These are phyloP conservation scores for Acrocyrtus sp. DNA, from an alignment of 2,888 invertebrate species.

Conservation along the genomic window DNA sequence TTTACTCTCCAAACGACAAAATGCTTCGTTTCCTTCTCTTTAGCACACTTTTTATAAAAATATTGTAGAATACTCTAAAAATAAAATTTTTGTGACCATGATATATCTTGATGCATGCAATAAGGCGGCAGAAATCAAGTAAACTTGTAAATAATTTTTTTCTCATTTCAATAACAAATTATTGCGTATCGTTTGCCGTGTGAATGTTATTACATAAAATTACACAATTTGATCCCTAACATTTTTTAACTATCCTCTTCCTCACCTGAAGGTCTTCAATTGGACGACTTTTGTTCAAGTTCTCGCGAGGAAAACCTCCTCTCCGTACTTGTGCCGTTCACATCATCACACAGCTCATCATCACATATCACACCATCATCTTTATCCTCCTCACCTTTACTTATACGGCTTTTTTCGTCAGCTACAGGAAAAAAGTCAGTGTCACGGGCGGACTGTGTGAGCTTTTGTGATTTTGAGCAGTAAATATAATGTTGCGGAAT, in stretches of 20 bases:
- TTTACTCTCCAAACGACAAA: no score
- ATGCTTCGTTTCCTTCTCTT: no score
- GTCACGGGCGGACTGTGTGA: conserved; percentile 22
- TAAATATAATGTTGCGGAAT: no score
- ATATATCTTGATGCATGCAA: no score
- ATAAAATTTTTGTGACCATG: no score
- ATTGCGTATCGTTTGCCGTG: neutral
- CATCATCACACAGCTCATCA: neutral
- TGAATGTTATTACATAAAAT: neutral
- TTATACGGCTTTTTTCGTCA: neutral
- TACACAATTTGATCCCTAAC: neutral
- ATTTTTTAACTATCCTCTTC: no score
- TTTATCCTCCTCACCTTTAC: neutral
- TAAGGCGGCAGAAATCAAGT: no score
- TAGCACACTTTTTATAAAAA: no score
- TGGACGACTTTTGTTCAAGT: neutral
- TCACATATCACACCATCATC: neutral
- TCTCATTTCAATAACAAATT: neutral
- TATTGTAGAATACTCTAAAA: no score
- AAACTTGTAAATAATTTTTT: neutral
- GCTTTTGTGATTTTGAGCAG: no score
- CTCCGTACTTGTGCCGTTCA: no score
- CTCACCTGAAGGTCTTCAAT: neutral
- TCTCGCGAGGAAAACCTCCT: no score
- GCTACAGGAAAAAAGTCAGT: conserved; percentile 28